phyloP scores from a whole-genome alignment of 2,888 invertebrate species.

The Orchesellides sinensis region DNA sequence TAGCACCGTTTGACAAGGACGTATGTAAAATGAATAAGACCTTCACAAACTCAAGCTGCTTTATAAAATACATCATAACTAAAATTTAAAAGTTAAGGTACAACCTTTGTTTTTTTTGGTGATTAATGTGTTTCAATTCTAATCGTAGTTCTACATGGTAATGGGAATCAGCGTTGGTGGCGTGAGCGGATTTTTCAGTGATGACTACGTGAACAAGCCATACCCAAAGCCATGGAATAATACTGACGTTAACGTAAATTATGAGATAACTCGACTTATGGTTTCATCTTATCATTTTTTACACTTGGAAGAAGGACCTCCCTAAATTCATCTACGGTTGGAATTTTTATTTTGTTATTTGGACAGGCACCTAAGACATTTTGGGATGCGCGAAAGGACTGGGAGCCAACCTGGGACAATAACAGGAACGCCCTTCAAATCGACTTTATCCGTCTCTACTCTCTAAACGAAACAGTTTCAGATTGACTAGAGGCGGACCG shows the following conservation, averaged over 20 bases:
- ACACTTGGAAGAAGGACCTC: too few species aligned
- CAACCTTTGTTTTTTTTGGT: not conserved
- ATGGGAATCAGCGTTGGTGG: conserved; percentile 63
- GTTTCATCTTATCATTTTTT: too few species aligned
- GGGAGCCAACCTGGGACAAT: conserved; percentile 56
- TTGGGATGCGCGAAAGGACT: conserved; percentile 39
- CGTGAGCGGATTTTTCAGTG: conserved; percentile 49
- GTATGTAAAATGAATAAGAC: conserved; percentile 19
- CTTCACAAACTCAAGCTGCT: not conserved
- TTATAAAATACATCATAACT: not conserved
- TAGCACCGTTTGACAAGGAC: conserved; percentile 65
- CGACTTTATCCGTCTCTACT: conserved; percentile 60
- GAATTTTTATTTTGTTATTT: too few species aligned
- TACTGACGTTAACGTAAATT: conserved; percentile 48
- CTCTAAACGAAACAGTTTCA: conserved; percentile 40
- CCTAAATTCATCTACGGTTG: too few species aligned
- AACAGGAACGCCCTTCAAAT: conserved; percentile 57
- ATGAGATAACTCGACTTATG: not conserved
- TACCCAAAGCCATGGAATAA: conserved; percentile 68
- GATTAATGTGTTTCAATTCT: not conserved
- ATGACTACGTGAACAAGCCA: conserved; percentile 37
- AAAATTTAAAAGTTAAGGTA: not conserved
- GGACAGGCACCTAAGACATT: conserved; percentile 45
- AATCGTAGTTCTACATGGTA: conserved; percentile 46
- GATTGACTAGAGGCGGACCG: conserved; percentile 62